Evolutionary conservation across 2,888 invertebrate species (phyloP).

Genomic region (Caenorhabditis sp.): DNA sequence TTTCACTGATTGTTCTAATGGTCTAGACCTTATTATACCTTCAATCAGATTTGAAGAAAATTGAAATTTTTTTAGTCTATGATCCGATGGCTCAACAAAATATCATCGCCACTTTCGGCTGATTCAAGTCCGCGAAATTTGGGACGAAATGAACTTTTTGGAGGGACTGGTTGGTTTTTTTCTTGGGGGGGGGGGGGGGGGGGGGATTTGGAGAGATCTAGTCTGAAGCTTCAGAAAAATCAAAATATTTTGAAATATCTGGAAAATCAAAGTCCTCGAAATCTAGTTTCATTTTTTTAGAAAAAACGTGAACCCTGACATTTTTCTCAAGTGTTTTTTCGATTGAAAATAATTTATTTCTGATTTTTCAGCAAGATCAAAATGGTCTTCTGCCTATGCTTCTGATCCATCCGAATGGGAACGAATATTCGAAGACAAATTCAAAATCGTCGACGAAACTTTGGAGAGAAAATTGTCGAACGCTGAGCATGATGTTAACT

Average conservation of each 20-base stretch:
- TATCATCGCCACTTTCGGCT: conserved; percentile 1
- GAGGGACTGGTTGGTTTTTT: neutral
- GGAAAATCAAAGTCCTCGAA: no score
- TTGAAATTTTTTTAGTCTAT: neutral
- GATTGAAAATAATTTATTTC: neutral
- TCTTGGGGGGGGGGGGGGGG: no score
- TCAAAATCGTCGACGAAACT: conserved; percentile 26
- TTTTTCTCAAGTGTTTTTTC: no score
- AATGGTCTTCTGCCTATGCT: conserved; percentile 59
- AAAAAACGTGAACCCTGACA: no score
- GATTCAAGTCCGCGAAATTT: neutral
- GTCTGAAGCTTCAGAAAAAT: no score
- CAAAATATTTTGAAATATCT: neutral
- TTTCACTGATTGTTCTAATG: neutral
- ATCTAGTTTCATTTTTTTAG: no score
- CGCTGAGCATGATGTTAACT: conserved; percentile 45
- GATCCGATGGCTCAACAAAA: conserved; percentile 14
- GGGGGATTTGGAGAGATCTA: no score
- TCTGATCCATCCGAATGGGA: conserved; percentile 69
- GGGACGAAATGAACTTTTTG: neutral
- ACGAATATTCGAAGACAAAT: conserved; percentile 53
- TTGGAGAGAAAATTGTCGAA: conserved; percentile 45
- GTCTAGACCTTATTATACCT: no score
- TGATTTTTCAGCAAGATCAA: conserved; percentile 1
- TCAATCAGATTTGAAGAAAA: neutral